Evolutionary conservation across 2,888 invertebrate species (phyloP).

Genomic region (Epiblema foenella): DNA sequence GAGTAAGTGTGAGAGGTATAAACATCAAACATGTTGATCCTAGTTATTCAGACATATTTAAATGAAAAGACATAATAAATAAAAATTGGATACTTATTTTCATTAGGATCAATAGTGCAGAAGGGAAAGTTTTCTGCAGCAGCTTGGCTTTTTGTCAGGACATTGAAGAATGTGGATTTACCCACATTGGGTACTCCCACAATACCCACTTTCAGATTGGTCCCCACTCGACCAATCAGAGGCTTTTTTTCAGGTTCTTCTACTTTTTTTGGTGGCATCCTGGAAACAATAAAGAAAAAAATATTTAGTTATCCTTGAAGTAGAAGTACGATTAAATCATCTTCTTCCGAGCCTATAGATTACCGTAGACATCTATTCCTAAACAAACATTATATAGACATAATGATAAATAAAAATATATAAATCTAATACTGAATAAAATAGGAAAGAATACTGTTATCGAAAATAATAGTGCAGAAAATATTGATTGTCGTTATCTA

Average conservation of each 20-base stretch:
- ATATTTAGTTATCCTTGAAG: neutral
- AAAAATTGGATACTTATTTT: constrained; percentile 93
- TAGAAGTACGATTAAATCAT: too few species aligned
- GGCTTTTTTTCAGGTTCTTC: constrained; percentile 95
- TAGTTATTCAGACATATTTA: neutral
- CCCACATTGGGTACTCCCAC: constrained; percentile 99
- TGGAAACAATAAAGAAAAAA: constrained; percentile 52
- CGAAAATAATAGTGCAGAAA: neutral
- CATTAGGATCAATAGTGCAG: constrained; percentile 99
- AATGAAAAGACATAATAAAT: constrained; percentile 2
- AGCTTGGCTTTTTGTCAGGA: constrained; percentile 98
- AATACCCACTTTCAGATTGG: constrained; percentile 98
- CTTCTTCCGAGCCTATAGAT: too few species aligned
- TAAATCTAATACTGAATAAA: too few species aligned
- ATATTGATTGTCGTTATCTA: neutral
- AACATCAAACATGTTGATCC: neutral
- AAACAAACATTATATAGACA: too few species aligned
- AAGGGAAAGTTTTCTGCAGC: constrained; percentile 99
- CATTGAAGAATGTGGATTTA: constrained; percentile 99
- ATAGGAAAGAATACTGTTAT: too few species aligned
- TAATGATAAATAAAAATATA: too few species aligned
- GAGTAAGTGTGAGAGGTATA: too few species aligned
- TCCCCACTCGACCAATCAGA: constrained; percentile 97
- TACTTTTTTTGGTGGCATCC: constrained; percentile 95
- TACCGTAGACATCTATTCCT: too few species aligned